Base-by-base conservation (phyloP, 2,113 vertebrate genomes). In the Gambusia affinis region DNA sequence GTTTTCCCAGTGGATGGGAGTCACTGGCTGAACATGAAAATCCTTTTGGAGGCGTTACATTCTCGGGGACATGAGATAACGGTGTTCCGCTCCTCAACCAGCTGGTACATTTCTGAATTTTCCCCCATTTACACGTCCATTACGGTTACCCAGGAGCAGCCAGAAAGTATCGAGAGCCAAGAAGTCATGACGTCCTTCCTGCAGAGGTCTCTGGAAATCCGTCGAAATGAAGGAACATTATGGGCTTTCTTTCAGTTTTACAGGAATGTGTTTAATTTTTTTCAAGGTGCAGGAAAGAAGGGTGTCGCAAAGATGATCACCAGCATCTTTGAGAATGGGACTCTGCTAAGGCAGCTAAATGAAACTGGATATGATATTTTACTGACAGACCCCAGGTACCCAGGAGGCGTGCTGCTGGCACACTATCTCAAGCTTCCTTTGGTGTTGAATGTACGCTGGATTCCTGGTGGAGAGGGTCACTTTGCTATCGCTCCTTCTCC, bases 1-100 rank as follows among this genome's bases (percentile, higher is more conserved):
- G 83, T 93, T 29, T 90, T 72, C 47, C 89, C 89, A 1, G 0
- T 87, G 0, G 90, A 93, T 39, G 92, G 90, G 8, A 93, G 90
- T 64, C 90, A 92, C 72, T 93, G 92, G 92, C 39, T 92, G 5
- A 91, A 91, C 83, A 93, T 93, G 92, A 84, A 83, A 31, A 73
- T 91, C 67, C 60, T 93, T 30, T 70, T 92, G 64, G 82, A 92
- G 62, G 80, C n/a, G 0, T 87, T 91, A n/a, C 83, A 92, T 31
- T 75, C 85, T 15, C 73, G 19, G 33, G 92, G 90, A 7, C 92
- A 93, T 75, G 22, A 92, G n/a, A 60, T 93, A 47, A 91, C 88
- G 0, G 85, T 92, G 1, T 15, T 93, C 6, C 90, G 88, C 4
- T 80, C 88, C 24, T 85, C 79, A 47, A 89, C 84, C 72, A 91